Conservation (phyloP, 2,888 invertebrate genomes). For the Amphipoea oculea region DNA sequence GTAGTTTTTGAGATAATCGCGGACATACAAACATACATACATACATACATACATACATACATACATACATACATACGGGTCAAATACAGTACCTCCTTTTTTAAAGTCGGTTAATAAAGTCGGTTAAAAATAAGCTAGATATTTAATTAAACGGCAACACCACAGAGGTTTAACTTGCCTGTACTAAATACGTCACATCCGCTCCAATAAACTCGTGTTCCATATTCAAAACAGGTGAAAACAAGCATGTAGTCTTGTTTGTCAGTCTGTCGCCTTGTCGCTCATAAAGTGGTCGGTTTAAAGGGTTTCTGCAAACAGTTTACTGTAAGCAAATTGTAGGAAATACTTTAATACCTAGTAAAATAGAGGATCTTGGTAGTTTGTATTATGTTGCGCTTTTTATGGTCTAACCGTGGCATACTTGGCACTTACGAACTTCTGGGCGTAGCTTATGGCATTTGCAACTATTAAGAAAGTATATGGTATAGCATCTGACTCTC, state of each 20-base stretch:
- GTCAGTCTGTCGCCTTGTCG: conserved; percentile 52
- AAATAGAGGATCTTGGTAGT: conserved; percentile 45
- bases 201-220: conserved; percentile 51
- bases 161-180: conserved; percentile 29
- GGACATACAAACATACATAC: too few relatives aligned
- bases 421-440: conserved; percentile 36
- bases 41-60: too few relatives aligned
- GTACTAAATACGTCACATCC: conserved; percentile 56
- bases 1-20: too few relatives aligned
- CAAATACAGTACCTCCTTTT: too few relatives aligned
- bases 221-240: conserved; percentile 57
- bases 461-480: conserved; percentile 1
- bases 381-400: conserved; percentile 55
- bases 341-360: conserved; percentile 45
- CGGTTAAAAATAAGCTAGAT: conserved; percentile 42
- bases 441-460: conserved; percentile 40
- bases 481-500: not conserved
- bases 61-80: too few relatives aligned
- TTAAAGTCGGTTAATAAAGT: too few relatives aligned
- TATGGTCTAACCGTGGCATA: conserved; percentile 45
- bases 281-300: conserved; percentile 57
- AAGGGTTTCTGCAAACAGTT: conserved; percentile 46
- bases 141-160: conserved; percentile 45
- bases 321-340: conserved; percentile 54
- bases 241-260: conserved; percentile 50